Conservation (phyloP, 2,113 vertebrate species). For the Sterna hirundo region DNA sequence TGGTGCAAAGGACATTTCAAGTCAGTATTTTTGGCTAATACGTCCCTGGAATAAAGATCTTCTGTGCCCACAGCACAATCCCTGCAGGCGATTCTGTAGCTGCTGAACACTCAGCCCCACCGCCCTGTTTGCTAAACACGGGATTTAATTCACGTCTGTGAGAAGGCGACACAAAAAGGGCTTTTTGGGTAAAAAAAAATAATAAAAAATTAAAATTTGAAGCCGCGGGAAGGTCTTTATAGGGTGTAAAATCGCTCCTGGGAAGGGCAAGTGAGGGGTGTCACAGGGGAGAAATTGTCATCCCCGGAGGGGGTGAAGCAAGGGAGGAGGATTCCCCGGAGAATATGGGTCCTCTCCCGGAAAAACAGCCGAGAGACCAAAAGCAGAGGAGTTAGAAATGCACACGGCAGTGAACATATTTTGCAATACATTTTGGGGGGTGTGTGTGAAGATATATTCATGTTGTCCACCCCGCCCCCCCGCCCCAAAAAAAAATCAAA, state of each 20-base stretch:
- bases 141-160: background rate
- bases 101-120: rapidly evolving
- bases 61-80: too few species aligned
- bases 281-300: rapidly evolving
- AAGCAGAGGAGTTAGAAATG: background rate
- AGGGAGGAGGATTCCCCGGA: background rate
- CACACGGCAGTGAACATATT: background rate
- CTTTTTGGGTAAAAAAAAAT: background rate
- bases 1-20: background rate
- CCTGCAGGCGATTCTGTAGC: background rate
- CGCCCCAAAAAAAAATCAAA: background rate
- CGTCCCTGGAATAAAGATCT: background rate
- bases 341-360: background rate
- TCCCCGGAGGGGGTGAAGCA: background rate
- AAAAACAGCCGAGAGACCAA: background rate
- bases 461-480: too few species aligned
- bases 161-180: background rate
- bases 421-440: too few species aligned
- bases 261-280: background rate
- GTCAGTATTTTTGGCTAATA: background rate
- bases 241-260: background rate
- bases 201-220: background rate
- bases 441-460: background rate
- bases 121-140: too few species aligned
- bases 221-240: background rate